Conservation (phyloP, 2,888 invertebrate genomes). For the Phengaris alcon region DNA sequence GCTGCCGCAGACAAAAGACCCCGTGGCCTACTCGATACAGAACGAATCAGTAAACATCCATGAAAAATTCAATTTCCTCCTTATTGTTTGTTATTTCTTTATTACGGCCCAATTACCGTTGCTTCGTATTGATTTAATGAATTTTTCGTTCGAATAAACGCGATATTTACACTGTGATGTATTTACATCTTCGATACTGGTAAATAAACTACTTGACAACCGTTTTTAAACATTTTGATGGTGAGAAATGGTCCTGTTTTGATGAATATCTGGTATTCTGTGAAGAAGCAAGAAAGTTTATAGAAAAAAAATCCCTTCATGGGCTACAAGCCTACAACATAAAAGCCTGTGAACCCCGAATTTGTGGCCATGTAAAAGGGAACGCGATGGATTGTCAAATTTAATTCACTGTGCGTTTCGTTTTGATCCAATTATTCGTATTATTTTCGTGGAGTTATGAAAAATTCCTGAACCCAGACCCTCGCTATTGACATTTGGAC, state of each 20-base stretch:
- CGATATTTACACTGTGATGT: constrained; percentile 23
- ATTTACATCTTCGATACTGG: neutral
- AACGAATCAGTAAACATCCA: constrained; percentile 25
- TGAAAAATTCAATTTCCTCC: constrained; percentile 29
- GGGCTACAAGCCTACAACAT: too few relatives aligned
- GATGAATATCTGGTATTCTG: too few relatives aligned
- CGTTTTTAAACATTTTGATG: neutral
- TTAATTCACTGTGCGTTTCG: constrained; percentile 24
- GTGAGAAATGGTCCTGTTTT: too few relatives aligned
- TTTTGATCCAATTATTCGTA: constrained; percentile 26
- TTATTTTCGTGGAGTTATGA: constrained; percentile 30
- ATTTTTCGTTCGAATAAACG: constrained; percentile 48
- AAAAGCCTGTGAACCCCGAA: neutral
- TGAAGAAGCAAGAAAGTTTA: too few relatives aligned
- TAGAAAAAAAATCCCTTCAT: too few relatives aligned
- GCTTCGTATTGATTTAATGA: constrained; percentile 60
- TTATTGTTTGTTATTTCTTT: constrained; percentile 30
- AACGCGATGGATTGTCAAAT: constrained; percentile 13
- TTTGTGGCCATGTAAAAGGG: neutral
- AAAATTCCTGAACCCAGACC: constrained; percentile 29
- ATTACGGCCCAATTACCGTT: constrained; percentile 49
- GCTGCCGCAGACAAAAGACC: neutral
- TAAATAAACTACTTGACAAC: neutral
- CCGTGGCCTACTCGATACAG: neutral
- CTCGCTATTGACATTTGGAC: constrained; percentile 45